Conservation (phyloP, 2,888 invertebrate species). For the Ochlodes sylvanus region DNA sequence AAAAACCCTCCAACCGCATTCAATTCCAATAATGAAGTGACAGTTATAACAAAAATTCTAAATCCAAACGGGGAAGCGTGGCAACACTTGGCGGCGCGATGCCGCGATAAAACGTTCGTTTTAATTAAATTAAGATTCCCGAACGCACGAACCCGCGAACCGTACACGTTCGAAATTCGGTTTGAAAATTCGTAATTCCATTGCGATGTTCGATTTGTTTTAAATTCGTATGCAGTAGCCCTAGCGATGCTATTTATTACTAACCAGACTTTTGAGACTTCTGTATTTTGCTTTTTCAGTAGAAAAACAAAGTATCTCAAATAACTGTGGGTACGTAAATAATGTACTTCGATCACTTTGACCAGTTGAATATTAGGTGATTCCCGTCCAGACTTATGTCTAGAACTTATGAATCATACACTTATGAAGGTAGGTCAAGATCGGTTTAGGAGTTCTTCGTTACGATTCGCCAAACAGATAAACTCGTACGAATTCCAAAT, state of each 20-base stretch:
- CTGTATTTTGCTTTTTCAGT: too few relatives aligned
- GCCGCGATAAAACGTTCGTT: constrained; percentile 69
- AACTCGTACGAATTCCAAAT: constrained; percentile 47
- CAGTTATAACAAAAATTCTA: constrained; percentile 62
- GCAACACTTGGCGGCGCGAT: constrained; percentile 73
- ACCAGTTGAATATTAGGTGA: too few relatives aligned
- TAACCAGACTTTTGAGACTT: too few relatives aligned
- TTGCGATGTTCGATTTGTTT: too few relatives aligned
- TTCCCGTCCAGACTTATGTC: too few relatives aligned
- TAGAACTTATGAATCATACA: too few relatives aligned
- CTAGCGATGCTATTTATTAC: too few relatives aligned
- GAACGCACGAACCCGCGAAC: constrained; percentile 52
- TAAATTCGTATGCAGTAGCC: too few relatives aligned
- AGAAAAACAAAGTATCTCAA: too few relatives aligned
- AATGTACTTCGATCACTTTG: too few relatives aligned
- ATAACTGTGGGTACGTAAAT: too few relatives aligned
- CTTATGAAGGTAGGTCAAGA: not conserved
- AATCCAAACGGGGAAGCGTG: constrained; percentile 66
- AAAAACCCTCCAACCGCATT: constrained; percentile 51
- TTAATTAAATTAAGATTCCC: constrained; percentile 83
- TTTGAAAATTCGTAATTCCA: not conserved
- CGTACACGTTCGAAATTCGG: constrained; percentile 22
- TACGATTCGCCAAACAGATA: too few relatives aligned
- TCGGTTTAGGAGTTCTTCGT: not conserved
- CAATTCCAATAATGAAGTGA: constrained; percentile 78